These are phyloP conservation scores for Diarsia mendica DNA, from an alignment of 2,888 invertebrate genomes.

Conservation along the genomic window DNA sequence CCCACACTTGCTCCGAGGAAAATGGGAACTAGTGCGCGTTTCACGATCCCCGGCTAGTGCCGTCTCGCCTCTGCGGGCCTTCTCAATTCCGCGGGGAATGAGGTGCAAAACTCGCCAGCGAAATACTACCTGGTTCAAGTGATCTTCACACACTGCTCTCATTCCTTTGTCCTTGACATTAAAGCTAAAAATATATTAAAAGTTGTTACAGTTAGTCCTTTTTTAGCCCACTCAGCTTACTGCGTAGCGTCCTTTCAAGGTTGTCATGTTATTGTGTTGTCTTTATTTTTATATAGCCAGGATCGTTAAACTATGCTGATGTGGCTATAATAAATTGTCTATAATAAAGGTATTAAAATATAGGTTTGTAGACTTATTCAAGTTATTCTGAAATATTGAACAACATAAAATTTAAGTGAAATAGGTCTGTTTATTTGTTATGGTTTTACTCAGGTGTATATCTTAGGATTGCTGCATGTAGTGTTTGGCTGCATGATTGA, in stretches of 20 bases:
- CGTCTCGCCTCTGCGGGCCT: too few species aligned
- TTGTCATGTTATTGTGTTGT: neutral
- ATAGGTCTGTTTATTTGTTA: neutral
- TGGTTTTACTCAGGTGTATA: neutral
- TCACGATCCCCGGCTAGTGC: too few species aligned
- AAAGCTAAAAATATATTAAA: constrained; percentile 28
- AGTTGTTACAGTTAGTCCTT: constrained; percentile 34
- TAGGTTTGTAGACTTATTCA: neutral
- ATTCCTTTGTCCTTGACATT: constrained; percentile 46
- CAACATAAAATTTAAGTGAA: neutral
- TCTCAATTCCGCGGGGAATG: too few species aligned
- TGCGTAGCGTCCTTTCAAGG: constrained; percentile 20
- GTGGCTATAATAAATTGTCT: neutral
- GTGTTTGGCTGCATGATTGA: neutral
- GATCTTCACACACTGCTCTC: neutral
- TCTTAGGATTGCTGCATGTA: neutral
- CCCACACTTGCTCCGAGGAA: too few species aligned
- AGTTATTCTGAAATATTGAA: neutral
- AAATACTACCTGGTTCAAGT: constrained; percentile 17
- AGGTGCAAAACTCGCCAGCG: too few species aligned
- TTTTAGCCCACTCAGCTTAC: constrained; percentile 16
- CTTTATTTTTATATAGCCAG: neutral
- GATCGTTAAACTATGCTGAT: constrained; percentile 9
- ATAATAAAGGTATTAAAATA: neutral
- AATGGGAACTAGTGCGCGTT: too few species aligned